phyloP scores from a whole-genome alignment of 2,113 vertebrate genomes.

The Collichthys lucidus region DNA sequence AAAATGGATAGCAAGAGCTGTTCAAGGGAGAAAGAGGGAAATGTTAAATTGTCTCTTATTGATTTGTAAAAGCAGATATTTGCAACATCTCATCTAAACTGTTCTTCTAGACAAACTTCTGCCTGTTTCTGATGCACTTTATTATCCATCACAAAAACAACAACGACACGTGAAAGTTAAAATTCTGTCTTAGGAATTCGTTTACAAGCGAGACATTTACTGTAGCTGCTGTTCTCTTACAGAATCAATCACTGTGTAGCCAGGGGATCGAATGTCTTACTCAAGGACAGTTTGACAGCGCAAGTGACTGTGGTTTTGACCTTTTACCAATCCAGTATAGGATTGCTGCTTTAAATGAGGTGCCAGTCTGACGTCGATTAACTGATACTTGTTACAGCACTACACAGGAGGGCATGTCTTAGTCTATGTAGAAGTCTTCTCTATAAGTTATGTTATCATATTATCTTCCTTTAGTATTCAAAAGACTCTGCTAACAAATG shows the following conservation, averaged over 20 bases:
- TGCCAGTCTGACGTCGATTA: slow-evolving; percentile 37
- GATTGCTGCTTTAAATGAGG: slow-evolving; percentile 45
- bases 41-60: slow-evolving; percentile 53
- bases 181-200: slow-evolving; percentile 5
- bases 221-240: slow-evolving; percentile 31
- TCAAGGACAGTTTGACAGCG: slow-evolving; percentile 51
- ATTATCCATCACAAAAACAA: slow-evolving; percentile 24
- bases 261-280: slow-evolving; percentile 28
- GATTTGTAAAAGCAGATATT: slow-evolving; percentile 41
- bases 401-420: slow-evolving; percentile 14
- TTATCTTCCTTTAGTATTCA: slow-evolving; percentile 7
- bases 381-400: slow-evolving; percentile 30
- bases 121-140: slow-evolving; percentile 17
- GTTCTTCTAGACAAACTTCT: slow-evolving; percentile 14
- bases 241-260: slow-evolving; percentile 33
- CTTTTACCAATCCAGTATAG: slow-evolving; percentile 42
- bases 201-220: slow-evolving; percentile 32
- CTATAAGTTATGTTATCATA: slow-evolving; percentile 4
- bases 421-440: slow-evolving; percentile 11
- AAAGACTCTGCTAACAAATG: slow-evolving; percentile 1
- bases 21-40: slow-evolving; percentile 39
- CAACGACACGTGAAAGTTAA: slow-evolving; percentile 1
- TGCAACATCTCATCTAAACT: slow-evolving; percentile 45
- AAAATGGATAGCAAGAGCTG: slow-evolving; percentile 48
- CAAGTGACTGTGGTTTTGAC: slow-evolving; percentile 46